These are phyloP conservation scores for Eristalis pertinax DNA, from an alignment of 2,888 invertebrate species.

Conservation along the genomic window DNA sequence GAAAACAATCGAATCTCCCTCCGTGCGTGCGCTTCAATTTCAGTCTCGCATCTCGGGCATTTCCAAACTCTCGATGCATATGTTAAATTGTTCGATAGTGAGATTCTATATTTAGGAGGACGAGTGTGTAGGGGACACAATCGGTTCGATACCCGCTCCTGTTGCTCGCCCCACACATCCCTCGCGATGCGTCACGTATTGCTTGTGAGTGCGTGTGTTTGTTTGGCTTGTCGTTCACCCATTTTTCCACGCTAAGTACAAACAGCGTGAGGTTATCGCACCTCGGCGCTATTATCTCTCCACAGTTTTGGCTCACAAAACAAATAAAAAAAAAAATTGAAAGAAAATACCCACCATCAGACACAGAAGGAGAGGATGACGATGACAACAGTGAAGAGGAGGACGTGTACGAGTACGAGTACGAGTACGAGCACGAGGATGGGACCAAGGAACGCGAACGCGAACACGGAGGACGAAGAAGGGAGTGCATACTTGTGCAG, in stretches of 20 bases:
- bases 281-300: slow-evolving; percentile 51
- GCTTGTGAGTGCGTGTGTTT: not conserved
- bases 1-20: not conserved
- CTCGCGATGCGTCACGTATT: slow-evolving; percentile 22
- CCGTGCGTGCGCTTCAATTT: not conserved
- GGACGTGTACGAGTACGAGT: not conserved
- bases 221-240: slow-evolving; percentile 18
- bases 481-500: not conserved
- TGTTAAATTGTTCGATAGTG: slow-evolving; percentile 40
- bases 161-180: not conserved
- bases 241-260: slow-evolving; percentile 16
- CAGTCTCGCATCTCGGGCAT: not conserved
- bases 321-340: not conserved
- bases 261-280: slow-evolving; percentile 62
- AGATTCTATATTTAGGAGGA: not conserved
- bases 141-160: not conserved
- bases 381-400: not conserved
- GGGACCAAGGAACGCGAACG: not conserved
- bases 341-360: not conserved
- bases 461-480: not conserved
- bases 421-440: not conserved
- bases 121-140: not conserved
- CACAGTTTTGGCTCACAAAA: slow-evolving; percentile 15
- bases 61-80: slow-evolving; percentile 38
- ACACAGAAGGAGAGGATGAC: not conserved